Evolutionary conservation across 2,888 invertebrate species (phyloP), one percentile per base, ranked within the genome.

Genomic region (Microctonus aethiopoides): DNA sequence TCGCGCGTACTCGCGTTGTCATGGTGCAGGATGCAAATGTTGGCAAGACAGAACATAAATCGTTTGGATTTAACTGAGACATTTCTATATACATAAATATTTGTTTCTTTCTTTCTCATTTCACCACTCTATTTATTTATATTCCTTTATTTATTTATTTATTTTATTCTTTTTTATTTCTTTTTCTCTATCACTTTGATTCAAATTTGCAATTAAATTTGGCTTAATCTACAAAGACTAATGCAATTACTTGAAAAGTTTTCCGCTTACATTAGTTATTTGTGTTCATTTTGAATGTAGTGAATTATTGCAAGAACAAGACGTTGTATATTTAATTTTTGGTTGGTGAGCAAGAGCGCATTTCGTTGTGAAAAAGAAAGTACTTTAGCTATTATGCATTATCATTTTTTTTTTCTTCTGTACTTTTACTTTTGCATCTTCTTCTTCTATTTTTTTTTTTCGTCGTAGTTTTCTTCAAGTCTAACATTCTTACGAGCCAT

Each of bases 301-400:
- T 24, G 20, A 66, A 26, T 39, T 41, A 59, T 56, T 46, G 57
- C 57, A 26, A 26, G 66, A 66, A 32, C 57, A 26, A 26, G 26
- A 54, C 26, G 32, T 39, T 66, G 66, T 57, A 46, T 46, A 66
- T 66, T 66, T 57, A 57, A 66, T 66, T 66, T 56, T 57, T 29
- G 46, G 9, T 22, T 56, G 56, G 16, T 66, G 9, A 54, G 54
- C 26, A 26, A 6, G 22, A 10, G 24, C 56, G 24, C 39, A 39
- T n/a, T 32, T 0, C 26, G 36, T 56, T 24, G 20, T 11, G 11
- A 20, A 63, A 22, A 56, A 66, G 46, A 46, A 66, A 41, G 66
- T 16, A 66, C 24, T 54, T 4, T 16, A 46, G 46, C 46, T n/a
- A 16, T 46, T 46, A 46, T 16, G 46, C 46, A 46, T 2, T 46